Evolutionary conservation across 2,113 vertebrate species (phyloP).

Genomic region (Felis catus): F.catus_Fca126_mat1.0 CM031413.1:138615001-138615500

Average conservation of each 20-base stretch:
- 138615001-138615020: slow-evolving; percentile 16
- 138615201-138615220: slow-evolving; percentile 6
- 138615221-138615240: slow-evolving; percentile 43
- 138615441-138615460: neutral
- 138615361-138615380: neutral
- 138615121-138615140: neutral
- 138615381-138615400: neutral
- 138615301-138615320: neutral
- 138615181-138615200: neutral
- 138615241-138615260: neutral
- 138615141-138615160: slow-evolving; percentile 8
- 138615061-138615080: slow-evolving; percentile 6
- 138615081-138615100: slow-evolving; percentile 28
- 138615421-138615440: neutral
- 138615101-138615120: neutral
- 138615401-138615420: neutral
- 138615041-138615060: neutral
- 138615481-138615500: neutral
- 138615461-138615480: neutral
- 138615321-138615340: neutral
- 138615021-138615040: slow-evolving; percentile 13
- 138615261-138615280: neutral
- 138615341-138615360: neutral
- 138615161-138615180: neutral
- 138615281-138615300: neutral